Evolutionary conservation across 2,113 vertebrate species (phyloP).

Genomic region (Cryptotis parvus): DNA sequence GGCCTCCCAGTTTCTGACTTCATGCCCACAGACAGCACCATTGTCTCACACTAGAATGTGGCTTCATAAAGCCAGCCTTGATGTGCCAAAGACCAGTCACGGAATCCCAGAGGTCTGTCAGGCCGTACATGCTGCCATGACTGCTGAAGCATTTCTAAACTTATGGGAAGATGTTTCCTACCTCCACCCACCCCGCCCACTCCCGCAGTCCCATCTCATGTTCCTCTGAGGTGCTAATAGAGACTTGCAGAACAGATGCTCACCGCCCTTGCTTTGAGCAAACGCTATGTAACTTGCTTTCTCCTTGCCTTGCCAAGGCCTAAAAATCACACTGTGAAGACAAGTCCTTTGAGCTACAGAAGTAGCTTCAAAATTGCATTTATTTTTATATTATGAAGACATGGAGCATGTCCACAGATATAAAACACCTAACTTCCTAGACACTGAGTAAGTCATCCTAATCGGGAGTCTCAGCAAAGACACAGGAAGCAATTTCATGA

Average conservation of each 20-base stretch:
- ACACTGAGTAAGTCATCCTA: background rate
- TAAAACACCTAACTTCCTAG: conserved; percentile 2
- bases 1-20: background rate
- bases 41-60: no score
- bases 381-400: conserved; percentile 50
- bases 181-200: no score
- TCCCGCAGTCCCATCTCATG: background rate
- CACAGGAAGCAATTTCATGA: background rate
- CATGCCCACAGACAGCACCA: no score
- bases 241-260: conserved; percentile 1
- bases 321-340: conserved; percentile 24
- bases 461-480: background rate
- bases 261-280: conserved; percentile 40
- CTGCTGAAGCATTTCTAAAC: background rate
- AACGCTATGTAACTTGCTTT: background rate
- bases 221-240: background rate
- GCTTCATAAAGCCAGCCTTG: no score
- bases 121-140: background rate
- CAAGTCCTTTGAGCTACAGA: background rate
- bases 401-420: background rate
- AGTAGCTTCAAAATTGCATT: background rate
- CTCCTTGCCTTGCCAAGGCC: conserved; percentile 17
- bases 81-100: background rate
- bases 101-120: background rate
- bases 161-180: background rate